Percentiles rank a stretch among this genome's conserved stretches.
Conservation (phyloP, 2,797 vertebrate genomes). For the Botia almorhae region DNA sequence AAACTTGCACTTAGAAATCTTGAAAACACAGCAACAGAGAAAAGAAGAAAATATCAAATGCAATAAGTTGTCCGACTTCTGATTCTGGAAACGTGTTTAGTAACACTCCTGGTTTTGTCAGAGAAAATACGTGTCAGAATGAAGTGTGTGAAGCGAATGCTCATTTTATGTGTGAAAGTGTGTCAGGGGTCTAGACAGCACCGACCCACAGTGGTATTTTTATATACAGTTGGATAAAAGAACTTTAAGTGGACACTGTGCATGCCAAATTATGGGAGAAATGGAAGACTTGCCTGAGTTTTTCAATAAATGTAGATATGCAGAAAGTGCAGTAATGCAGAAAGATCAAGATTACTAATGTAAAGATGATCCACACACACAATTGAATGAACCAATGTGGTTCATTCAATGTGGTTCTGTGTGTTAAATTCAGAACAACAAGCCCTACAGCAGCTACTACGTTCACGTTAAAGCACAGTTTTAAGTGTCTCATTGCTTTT, state of each 20-base stretch:
- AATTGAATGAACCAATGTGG: not conserved
- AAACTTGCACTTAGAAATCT: constrained; percentile 47
- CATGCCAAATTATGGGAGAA: constrained; percentile 13
- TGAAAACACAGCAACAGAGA: constrained; percentile 10
- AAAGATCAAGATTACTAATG: not conserved
- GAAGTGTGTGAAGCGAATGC: constrained; percentile 40
- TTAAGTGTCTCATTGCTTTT: too few relatives aligned
- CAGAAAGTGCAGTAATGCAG: not conserved
- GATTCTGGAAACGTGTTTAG: constrained; percentile 25
- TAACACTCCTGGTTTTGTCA: constrained; percentile 30
- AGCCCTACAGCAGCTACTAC: too few relatives aligned
- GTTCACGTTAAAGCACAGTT: too few relatives aligned
- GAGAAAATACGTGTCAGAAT: constrained; percentile 48
- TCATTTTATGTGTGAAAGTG: constrained; percentile 37
- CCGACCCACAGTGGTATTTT: constrained; percentile 64
- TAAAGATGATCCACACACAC: not conserved
- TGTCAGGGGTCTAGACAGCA: constrained; percentile 33
- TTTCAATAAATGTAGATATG: not conserved
- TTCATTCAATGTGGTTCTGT: too few relatives aligned
- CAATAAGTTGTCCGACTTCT: constrained; percentile 37
- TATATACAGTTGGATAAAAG: constrained; percentile 48
- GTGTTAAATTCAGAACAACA: not conserved
- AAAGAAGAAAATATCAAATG: constrained; percentile 27
- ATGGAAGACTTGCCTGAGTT: not conserved
- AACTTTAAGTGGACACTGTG: constrained; percentile 40